A percentile compares a stretch with the other conserved stretches of the same genome.
phyloP scores from a whole-genome alignment of 2,888 invertebrate species.

The Junonia oenone region DNA sequence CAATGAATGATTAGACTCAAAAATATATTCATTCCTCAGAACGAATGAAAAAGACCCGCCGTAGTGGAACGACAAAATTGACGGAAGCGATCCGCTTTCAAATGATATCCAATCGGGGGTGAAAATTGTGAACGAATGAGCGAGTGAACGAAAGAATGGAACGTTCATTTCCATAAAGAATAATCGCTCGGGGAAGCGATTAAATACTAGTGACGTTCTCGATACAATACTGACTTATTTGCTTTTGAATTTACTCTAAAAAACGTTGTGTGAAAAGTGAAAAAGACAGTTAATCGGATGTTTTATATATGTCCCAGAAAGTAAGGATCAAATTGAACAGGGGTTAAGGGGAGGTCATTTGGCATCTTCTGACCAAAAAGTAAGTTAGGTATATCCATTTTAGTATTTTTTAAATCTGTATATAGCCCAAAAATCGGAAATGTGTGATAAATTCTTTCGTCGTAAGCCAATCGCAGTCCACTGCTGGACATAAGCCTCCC shows the following conservation, averaged over 20 bases:
- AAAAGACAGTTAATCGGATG: no score
- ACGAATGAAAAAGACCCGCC: conserved; percentile 7
- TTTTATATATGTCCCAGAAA: no score
- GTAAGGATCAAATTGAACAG: no score
- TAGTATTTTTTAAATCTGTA: no score
- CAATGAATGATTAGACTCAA: not conserved
- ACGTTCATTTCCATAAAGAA: conserved; percentile 16
- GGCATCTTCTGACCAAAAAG: no score
- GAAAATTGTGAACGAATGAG: conserved; percentile 17
- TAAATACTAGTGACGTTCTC: conserved; percentile 6
- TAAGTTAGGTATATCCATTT: no score
- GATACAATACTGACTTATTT: conserved; percentile 1
- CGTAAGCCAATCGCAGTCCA: no score
- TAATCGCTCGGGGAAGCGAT: conserved; percentile 8
- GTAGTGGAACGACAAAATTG: conserved; percentile 10
- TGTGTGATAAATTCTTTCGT: no score
- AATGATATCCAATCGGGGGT: conserved; percentile 19
- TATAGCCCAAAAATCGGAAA: no score
- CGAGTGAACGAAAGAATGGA: conserved; percentile 16
- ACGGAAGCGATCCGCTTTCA: conserved; percentile 17
- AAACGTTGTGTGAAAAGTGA: not conserved
- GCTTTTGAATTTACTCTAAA: not conserved
- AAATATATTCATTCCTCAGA: conserved; percentile 4
- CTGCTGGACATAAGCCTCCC: no score
- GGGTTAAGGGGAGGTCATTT: no score